Evolutionary conservation across 2,888 invertebrate species (phyloP).

Genomic region (Craniophora ligustri): DNA sequence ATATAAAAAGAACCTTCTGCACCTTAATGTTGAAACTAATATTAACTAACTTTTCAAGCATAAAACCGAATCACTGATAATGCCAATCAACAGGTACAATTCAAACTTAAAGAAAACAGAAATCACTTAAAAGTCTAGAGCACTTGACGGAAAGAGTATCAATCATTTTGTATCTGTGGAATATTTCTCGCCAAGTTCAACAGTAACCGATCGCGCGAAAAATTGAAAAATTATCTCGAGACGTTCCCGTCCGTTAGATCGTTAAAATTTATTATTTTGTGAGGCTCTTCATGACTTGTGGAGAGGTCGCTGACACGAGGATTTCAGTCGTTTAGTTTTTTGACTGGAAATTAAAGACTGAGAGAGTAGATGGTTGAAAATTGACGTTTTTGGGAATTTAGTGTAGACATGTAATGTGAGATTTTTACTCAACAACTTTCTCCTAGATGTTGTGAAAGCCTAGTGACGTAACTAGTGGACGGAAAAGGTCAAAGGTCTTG

Average conservation of each 20-base stretch:
- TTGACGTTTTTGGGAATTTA: too few relatives aligned
- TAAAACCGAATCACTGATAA: neutral
- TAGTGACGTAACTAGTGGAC: too few relatives aligned
- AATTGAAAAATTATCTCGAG: conserved; percentile 30
- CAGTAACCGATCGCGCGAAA: conserved; percentile 3
- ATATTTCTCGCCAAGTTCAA: conserved; percentile 13
- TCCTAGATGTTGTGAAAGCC: too few relatives aligned
- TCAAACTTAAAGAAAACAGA: neutral
- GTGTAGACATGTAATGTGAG: too few relatives aligned
- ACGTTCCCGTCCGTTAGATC: conserved; percentile 4
- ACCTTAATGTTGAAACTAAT: too few relatives aligned
- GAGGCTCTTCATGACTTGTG: neutral
- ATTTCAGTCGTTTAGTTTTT: neutral
- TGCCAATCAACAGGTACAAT: neutral
- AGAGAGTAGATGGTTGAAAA: too few relatives aligned
- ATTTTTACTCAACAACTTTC: too few relatives aligned
- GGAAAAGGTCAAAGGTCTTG: too few relatives aligned
- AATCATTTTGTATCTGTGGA: conserved; percentile 30
- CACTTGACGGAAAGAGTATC: conserved; percentile 18
- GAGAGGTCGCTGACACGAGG: neutral
- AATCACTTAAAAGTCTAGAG: conserved; percentile 2
- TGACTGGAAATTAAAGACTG: neutral
- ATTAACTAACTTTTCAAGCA: neutral
- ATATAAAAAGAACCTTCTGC: too few relatives aligned
- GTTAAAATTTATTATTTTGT: conserved; percentile 32